These are phyloP conservation scores for Apocheima hispidaria DNA, from an alignment of 2,888 invertebrate species.

Conservation along the genomic window DNA sequence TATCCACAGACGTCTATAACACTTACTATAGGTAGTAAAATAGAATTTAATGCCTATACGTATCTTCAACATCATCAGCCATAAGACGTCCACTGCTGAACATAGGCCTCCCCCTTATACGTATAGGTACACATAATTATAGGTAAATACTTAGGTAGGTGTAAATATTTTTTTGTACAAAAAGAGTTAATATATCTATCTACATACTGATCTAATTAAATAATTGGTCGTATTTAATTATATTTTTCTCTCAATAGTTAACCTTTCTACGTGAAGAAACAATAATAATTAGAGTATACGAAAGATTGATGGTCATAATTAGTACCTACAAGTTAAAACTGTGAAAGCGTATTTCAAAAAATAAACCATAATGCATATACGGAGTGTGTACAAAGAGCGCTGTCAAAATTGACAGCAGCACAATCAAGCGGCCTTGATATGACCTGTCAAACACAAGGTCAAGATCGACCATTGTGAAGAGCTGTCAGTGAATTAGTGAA, in stretches of 20 bases:
- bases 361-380: conserved; percentile 6
- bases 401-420: conserved; percentile 70
- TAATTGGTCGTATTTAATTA: no score
- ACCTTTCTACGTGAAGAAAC: background rate
- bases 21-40: no score
- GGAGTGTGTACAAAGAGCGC: conserved; percentile 52
- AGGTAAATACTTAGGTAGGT: no score
- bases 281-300: background rate
- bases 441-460: conserved; percentile 64
- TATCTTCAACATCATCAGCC: no score
- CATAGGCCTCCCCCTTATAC: no score
- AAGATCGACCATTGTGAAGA: conserved; percentile 51
- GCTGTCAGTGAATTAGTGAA: conserved; percentile 36
- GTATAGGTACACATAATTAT: no score
- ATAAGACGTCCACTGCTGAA: no score
- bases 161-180: no score
- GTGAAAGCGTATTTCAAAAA: conserved; percentile 42
- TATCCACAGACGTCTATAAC: no score
- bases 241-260: background rate
- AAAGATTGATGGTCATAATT: conserved; percentile 5
- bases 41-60: no score
- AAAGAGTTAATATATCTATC: no score
- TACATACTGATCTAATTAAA: no score
- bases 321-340: background rate
- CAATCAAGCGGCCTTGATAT: conserved; percentile 66